A percentile compares a stretch with the other conserved stretches of the same genome.
These are phyloP conservation scores for silkworm (Bombyx mori) DNA, from an alignment of 1,140 invertebrate species.

Conservation along the genomic window DNA sequence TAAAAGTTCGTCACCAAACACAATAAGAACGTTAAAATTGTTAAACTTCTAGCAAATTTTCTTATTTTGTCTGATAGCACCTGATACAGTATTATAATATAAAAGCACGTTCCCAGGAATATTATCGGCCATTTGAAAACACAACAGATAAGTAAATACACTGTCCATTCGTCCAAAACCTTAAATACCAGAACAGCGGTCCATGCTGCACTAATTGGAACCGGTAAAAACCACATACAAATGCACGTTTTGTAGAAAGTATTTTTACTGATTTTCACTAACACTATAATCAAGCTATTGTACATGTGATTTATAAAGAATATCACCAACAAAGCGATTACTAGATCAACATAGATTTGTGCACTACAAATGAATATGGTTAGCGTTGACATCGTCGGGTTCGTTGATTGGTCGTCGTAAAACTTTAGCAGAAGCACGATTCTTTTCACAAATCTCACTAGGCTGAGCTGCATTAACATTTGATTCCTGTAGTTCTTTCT, in stretches of 20 bases:
- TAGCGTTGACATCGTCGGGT: conserved; percentile 11
- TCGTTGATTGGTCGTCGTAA: conserved; percentile 20
- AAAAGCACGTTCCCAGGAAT: conserved; percentile 37
- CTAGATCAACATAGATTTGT: conserved; percentile 48
- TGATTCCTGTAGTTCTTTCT: conserved; percentile 56
- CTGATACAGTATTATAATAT: conserved; percentile 36
- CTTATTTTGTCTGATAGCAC: conserved; percentile 47
- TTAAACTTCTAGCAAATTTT: conserved; percentile 45
- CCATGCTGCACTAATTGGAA: conserved; percentile 30
- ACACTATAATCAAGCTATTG: conserved; percentile 48
- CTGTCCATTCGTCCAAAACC: conserved; percentile 23
- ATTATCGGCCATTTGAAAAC: conserved; percentile 50
- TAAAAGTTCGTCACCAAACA: conserved; percentile 54
- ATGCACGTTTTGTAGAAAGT: conserved; percentile 36
- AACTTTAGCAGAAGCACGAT: conserved; percentile 32
- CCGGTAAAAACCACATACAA: conserved; percentile 43
- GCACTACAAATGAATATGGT: conserved; percentile 9
- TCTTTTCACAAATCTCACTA: conserved; percentile 46
- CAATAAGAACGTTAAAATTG: conserved; percentile 45
- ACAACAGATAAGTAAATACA: conserved; percentile 37
- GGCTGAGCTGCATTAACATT: conserved; percentile 53
- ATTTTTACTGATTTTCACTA: conserved; percentile 42
- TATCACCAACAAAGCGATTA: conserved; percentile 46
- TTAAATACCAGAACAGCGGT: conserved; percentile 18
- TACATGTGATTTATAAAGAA: conserved; percentile 62